Percentiles rank a stretch among this genome's conserved stretches.
phyloP scores from a whole-genome alignment of 92 coral and sea anemone genomes.

The Siderastrea siderea region DNA sequence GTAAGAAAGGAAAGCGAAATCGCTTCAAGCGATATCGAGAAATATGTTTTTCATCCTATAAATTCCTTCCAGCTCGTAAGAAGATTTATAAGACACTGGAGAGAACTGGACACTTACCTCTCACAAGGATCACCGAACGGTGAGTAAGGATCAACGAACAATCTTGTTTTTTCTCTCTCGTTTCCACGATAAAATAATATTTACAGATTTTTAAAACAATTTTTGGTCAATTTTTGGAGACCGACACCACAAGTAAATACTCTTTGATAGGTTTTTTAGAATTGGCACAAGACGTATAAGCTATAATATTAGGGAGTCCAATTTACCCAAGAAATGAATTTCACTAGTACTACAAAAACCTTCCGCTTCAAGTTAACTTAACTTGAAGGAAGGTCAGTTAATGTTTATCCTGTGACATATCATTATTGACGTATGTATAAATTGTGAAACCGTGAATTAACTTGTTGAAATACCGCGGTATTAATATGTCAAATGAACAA shows the following conservation, averaged over 20 bases:
- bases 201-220: not conserved
- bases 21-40: constrained; percentile 72
- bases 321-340: too few relatives aligned
- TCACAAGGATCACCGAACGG: constrained; percentile 69
- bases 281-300: too few relatives aligned
- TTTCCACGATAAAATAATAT: not conserved
- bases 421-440: too few relatives aligned
- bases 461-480: too few relatives aligned
- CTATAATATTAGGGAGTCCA: too few relatives aligned
- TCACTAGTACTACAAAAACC: too few relatives aligned
- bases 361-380: too few relatives aligned
- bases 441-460: too few relatives aligned
- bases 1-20: constrained; percentile 33
- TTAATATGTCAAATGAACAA: too few relatives aligned
- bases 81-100: constrained; percentile 86
- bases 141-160: constrained; percentile 7
- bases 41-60: constrained; percentile 90
- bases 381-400: too few relatives aligned
- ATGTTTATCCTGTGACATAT: too few relatives aligned
- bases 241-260: not conserved
- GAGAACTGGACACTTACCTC: constrained; percentile 69
- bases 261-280: not conserved
- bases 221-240: not conserved
- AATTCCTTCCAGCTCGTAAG: constrained; percentile 84
- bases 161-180: not conserved